These are phyloP conservation scores for Macaria liturata DNA, from an alignment of 2,888 invertebrate genomes.

Conservation along the genomic window DNA sequence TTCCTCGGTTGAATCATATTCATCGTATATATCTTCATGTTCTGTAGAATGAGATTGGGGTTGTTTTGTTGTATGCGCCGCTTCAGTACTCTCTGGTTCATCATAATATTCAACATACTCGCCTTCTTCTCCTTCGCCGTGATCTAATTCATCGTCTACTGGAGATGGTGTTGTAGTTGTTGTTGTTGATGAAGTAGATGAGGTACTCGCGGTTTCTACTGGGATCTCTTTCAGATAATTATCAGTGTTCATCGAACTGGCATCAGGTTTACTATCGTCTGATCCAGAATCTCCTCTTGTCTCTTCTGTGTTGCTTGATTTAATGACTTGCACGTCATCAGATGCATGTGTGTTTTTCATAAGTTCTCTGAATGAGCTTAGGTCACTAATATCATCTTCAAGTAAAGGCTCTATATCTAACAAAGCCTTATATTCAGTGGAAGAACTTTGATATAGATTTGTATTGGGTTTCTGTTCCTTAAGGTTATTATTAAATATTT, in stretches of 20 bases:
- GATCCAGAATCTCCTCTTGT: slow-evolving; percentile 46
- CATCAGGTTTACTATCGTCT: slow-evolving; percentile 72
- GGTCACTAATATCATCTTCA: slow-evolving; percentile 82
- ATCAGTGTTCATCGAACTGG: slow-evolving; percentile 68
- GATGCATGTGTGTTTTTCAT: slow-evolving; percentile 75
- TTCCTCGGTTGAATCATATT: slow-evolving; percentile 73
- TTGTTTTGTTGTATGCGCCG: slow-evolving; percentile 55
- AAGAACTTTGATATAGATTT: slow-evolving; percentile 54
- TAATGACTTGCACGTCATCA: slow-evolving; percentile 81
- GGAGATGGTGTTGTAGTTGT: slow-evolving; percentile 39
- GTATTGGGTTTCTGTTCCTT: slow-evolving; percentile 49
- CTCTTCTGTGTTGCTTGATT: slow-evolving; percentile 61
- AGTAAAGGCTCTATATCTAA: slow-evolving; percentile 82
- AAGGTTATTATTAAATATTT: slow-evolving; percentile 46
- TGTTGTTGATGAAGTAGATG: slow-evolving; percentile 39
- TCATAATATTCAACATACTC: slow-evolving; percentile 73
- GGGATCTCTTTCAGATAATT: slow-evolving; percentile 57
- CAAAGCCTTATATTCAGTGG: slow-evolving; percentile 77
- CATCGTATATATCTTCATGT: slow-evolving; percentile 70
- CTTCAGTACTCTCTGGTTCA: slow-evolving; percentile 61
- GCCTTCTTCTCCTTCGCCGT: slow-evolving; percentile 55
- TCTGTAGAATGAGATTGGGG: slow-evolving; percentile 50
- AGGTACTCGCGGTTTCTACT: slow-evolving; percentile 39
- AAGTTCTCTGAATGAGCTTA: slow-evolving; percentile 73
- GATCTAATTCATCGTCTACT: slow-evolving; percentile 52